These are phyloP conservation scores for Pristionchus arcanus DNA, from an alignment of 2,888 invertebrate species.

Conservation along the genomic window DNA sequence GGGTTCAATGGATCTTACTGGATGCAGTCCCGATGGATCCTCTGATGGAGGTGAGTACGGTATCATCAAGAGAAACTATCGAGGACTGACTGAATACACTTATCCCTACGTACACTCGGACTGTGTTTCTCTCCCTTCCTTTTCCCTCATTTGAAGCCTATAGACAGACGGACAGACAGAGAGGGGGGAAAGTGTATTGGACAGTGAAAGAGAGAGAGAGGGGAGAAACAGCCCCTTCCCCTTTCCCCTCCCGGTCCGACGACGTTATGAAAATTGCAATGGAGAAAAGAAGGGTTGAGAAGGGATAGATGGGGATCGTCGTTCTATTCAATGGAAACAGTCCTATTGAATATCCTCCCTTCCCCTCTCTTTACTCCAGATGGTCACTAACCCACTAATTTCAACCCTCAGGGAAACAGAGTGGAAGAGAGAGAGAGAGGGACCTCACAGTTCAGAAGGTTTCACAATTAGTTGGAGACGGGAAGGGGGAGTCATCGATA, in stretches of 20 bases:
- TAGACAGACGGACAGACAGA: constrained; percentile 49
- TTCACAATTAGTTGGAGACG: not conserved
- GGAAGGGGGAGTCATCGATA: no score
- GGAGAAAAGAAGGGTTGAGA: constrained; percentile 15
- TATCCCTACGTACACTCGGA: not conserved
- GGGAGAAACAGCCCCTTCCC: not conserved
- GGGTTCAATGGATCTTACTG: constrained; percentile 61
- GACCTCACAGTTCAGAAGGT: not conserved
- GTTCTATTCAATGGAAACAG: not conserved
- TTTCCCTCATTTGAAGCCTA: constrained; percentile 30
- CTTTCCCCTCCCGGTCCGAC: constrained; percentile 5
- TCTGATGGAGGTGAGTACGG: constrained; percentile 64
- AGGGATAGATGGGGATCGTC: not conserved
- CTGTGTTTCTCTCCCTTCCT: not conserved
- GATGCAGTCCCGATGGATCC: constrained; percentile 58
- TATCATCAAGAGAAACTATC: not conserved
- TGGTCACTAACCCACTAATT: not conserved
- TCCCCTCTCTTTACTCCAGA: not conserved
- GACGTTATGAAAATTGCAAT: constrained; percentile 51
- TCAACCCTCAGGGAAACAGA: not conserved
- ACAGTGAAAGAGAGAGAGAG: constrained; percentile 2
- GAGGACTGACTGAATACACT: not conserved
- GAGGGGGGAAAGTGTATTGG: not conserved
- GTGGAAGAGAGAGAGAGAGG: constrained; percentile 40
- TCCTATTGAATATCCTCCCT: constrained; percentile 1